Evolutionary conservation across 30 jellyfish, hydroid and myxozoan genomes (phyloP).

Genomic region (Phacellophora camtschatica): DNA sequence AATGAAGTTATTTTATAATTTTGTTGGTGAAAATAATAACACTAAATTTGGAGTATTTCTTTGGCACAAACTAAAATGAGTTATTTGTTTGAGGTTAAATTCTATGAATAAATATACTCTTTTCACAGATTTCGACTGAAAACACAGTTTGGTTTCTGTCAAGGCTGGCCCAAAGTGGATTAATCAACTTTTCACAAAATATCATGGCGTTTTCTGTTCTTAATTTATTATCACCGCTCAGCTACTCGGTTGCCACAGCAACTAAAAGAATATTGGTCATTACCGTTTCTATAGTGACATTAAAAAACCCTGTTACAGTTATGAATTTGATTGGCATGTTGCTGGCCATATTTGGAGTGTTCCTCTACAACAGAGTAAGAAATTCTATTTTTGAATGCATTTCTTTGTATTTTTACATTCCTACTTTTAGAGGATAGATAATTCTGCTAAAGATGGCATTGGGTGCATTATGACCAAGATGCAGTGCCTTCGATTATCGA

Average conservation of each 20-base stretch:
- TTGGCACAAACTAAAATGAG: too few relatives aligned
- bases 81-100: too few relatives aligned
- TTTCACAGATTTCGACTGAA: slow-evolving; percentile 43
- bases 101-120: too few relatives aligned
- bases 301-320: slow-evolving; percentile 84
- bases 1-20: too few relatives aligned
- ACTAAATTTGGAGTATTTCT: too few relatives aligned
- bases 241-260: slow-evolving; percentile 93
- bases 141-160: slow-evolving; percentile 46
- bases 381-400: background rate
- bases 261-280: slow-evolving; percentile 86
- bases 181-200: slow-evolving; percentile 85
- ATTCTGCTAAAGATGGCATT: background rate
- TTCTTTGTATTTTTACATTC: too few relatives aligned
- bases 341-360: slow-evolving; percentile 86
- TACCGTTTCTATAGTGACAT: slow-evolving; percentile 78
- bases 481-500: too few relatives aligned
- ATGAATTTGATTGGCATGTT: slow-evolving; percentile 81
- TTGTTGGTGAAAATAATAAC: too few relatives aligned
- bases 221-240: slow-evolving; percentile 84
- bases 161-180: slow-evolving; percentile 76
- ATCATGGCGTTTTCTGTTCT: slow-evolving; percentile 87
- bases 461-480: too few relatives aligned
- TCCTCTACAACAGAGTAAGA: slow-evolving; percentile 87
- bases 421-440: background rate